Evolutionary conservation across 2,888 invertebrate genomes (phyloP).

Genomic region (Ptychoptera contaminata): DNA sequence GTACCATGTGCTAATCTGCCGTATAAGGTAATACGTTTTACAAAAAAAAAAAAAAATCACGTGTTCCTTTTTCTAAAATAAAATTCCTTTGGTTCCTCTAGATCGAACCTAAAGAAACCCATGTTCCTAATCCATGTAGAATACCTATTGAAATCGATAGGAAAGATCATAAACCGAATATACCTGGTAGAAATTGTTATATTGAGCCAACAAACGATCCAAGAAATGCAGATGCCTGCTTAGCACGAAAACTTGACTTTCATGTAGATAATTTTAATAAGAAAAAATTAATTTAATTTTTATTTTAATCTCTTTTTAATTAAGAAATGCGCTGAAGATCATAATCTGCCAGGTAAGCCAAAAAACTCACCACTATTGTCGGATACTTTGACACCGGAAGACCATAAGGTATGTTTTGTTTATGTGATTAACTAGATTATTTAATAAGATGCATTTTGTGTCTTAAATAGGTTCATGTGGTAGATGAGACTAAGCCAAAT

Average conservation of each 20-base stretch:
- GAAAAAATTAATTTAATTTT: background rate
- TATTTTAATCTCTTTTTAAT: background rate
- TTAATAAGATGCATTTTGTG: too few species aligned
- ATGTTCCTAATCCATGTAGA: background rate
- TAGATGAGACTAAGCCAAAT: slow-evolving; percentile 16
- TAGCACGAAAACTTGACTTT: background rate
- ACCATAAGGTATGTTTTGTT: background rate
- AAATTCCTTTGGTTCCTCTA: too few species aligned
- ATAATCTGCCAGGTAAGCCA: background rate
- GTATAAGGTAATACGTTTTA: too few species aligned
- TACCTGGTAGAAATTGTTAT: background rate
- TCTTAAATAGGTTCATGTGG: background rate
- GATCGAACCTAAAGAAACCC: background rate
- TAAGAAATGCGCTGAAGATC: background rate
- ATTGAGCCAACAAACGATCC: background rate
- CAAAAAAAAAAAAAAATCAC: too few species aligned
- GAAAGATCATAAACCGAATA: background rate
- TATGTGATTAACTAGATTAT: too few species aligned
- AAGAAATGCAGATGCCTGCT: background rate
- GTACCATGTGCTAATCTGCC: too few species aligned
- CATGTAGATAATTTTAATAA: background rate
- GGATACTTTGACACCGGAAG: background rate
- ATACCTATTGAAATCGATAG: background rate
- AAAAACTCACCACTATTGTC: slow-evolving; percentile 1
- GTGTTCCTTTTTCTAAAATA: too few species aligned